Percentiles rank a stretch among this genome's conserved stretches.
Evolutionary conservation across 1,140 invertebrate species (phyloP).

Genomic region (Euborellia annulipes): DNA sequence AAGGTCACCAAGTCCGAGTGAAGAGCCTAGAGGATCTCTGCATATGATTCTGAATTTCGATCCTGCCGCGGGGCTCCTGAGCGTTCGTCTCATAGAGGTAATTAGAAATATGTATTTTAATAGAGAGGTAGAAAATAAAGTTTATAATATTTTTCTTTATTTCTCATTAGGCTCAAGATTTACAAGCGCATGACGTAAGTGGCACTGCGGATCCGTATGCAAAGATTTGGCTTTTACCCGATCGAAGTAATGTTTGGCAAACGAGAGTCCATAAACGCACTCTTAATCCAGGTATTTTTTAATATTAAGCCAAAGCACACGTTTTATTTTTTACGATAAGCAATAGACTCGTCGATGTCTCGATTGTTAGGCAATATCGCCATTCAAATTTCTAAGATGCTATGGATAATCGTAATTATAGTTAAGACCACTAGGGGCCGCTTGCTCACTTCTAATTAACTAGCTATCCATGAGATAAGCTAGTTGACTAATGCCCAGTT

Average conservation of each 20-base stretch:
- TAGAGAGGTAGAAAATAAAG: too few relatives aligned
- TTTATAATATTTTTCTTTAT: too few relatives aligned
- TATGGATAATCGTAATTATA: too few relatives aligned
- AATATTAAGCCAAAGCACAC: too few relatives aligned
- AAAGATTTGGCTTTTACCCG: slow-evolving; percentile 38
- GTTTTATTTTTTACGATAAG: too few relatives aligned
- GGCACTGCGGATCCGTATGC: slow-evolving; percentile 42
- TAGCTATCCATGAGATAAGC: too few relatives aligned
- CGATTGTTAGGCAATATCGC: too few relatives aligned
- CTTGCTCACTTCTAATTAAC: too few relatives aligned
- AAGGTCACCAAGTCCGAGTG: slow-evolving; percentile 14
- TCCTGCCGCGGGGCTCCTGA: slow-evolving; percentile 30
- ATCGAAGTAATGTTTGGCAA: slow-evolving; percentile 41
- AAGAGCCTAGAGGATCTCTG: slow-evolving; percentile 31
- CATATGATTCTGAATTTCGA: slow-evolving; percentile 32
- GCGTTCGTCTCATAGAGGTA: slow-evolving; percentile 33
- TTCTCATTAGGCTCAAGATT: slow-evolving; percentile 34
- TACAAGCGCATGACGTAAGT: slow-evolving; percentile 37
- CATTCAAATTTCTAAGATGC: too few relatives aligned
- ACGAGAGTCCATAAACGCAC: slow-evolving; percentile 45
- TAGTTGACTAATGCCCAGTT: too few relatives aligned
- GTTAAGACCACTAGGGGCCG: too few relatives aligned
- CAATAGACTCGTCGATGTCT: too few relatives aligned
- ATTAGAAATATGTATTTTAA: neutral
- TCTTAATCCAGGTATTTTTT: slow-evolving; percentile 42